Conservation (phyloP, 1,140 invertebrate genomes). For the Lordiphosa clarofinis region DNA sequence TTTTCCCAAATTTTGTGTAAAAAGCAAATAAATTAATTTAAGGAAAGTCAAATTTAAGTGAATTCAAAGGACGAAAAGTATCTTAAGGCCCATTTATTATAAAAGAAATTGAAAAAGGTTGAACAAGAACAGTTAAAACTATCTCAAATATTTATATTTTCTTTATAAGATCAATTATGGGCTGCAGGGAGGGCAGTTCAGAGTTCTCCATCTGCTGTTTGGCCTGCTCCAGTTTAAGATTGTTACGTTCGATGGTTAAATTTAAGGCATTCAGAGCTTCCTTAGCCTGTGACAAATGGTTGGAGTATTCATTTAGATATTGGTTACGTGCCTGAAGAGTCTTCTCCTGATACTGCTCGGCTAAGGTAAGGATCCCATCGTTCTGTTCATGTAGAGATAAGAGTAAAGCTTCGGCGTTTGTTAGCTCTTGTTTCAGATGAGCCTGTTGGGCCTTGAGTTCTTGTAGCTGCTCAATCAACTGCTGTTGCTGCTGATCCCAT, state of each 20-base stretch:
- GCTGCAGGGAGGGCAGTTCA: neutral
- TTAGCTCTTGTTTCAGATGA: constrained; percentile 4
- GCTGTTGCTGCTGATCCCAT: constrained; percentile 13
- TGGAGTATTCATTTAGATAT: constrained; percentile 24
- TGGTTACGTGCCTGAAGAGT: constrained; percentile 13
- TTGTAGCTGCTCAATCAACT: constrained; percentile 7
- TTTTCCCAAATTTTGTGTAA: too few relatives aligned
- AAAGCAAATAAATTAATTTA: too few relatives aligned
- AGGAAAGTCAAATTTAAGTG: too few relatives aligned
- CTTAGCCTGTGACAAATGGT: constrained; percentile 16
- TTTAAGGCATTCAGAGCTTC: constrained; percentile 20
- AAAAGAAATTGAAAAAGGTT: too few relatives aligned
- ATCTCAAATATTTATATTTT: too few relatives aligned
- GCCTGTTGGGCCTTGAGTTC: constrained; percentile 5
- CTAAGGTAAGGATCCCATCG: constrained; percentile 16
- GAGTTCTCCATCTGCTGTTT: constrained; percentile 2
- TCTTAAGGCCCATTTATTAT: too few relatives aligned
- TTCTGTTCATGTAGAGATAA: constrained; percentile 11
- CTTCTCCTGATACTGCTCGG: constrained; percentile 36
- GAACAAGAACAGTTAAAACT: too few relatives aligned
- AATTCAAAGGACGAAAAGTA: too few relatives aligned
- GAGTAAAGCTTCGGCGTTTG: neutral
- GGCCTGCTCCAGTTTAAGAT: constrained; percentile 3
- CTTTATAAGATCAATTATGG: neutral
- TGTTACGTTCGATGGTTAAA: neutral